Percentiles rank a stretch among this genome's conserved stretches.
Evolutionary conservation across 2,888 invertebrate genomes (phyloP).

Genomic region (Miltochrista miniata): DNA sequence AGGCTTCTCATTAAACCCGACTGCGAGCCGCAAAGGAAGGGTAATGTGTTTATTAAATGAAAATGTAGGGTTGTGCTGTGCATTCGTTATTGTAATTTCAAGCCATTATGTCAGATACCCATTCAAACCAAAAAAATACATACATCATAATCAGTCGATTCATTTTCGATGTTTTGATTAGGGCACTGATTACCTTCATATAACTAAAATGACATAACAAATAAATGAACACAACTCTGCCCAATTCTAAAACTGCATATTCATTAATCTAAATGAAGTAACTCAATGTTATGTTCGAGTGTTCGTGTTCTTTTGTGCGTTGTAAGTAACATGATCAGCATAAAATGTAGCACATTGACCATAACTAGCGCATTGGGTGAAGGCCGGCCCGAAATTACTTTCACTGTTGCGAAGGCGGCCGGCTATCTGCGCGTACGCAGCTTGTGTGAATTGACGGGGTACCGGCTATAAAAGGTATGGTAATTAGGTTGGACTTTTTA

Average conservation of each 20-base stretch:
- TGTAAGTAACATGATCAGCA: slow-evolving; percentile 36
- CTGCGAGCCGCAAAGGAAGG: no score
- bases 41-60: no score
- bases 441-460: neutral
- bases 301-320: slow-evolving; percentile 4
- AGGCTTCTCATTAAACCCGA: no score
- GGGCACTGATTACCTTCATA: neutral
- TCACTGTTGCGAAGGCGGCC: slow-evolving; percentile 52
- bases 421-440: slow-evolving; percentile 7
- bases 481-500: no score
- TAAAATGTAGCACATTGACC: neutral
- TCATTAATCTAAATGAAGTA: neutral
- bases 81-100: no score
- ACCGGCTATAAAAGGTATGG: neutral
- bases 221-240: neutral
- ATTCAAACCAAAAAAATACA: no score
- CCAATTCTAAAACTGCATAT: neutral
- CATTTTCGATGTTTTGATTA: no score
- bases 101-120: no score
- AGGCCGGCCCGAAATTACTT: slow-evolving; percentile 70
- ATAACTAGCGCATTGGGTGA: slow-evolving; percentile 59
- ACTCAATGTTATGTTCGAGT: neutral
- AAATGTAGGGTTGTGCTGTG: no score
- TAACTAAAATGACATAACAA: neutral
- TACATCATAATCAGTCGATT: no score